Base-by-base conservation (phyloP, 2,113 vertebrate genomes). In the Passer domesticus region DNA sequence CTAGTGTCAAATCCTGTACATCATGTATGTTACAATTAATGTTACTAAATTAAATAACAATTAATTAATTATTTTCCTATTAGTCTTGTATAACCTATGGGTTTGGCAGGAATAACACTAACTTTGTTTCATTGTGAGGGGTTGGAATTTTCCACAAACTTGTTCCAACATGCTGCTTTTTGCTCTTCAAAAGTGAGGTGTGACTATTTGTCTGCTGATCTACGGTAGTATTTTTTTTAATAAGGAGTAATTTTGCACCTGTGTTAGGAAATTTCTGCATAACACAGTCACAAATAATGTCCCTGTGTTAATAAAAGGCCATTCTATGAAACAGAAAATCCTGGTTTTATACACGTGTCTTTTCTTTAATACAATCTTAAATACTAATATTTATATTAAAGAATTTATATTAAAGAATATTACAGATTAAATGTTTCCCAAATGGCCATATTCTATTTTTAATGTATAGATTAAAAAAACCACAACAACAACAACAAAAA, bases 51-150 rank as follows among this genome's bases (percentile, higher is more conserved):
- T 46, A 81, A 72, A 28, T 13, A 31, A 44, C 39, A 69, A 56
- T n/a, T 68, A 92, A 86, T 95, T 80, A n/a, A 90, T 66, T 59
- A 47, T 83, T 95, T 90, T 94, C 85, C 56, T 70, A 24, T 33
- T 44, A 78, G 10, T 27, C 5, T 41, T 79, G 9, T 33, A n/a
- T 41, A 92, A 67, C 27, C 50, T 58, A 62, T 58, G n/a, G 20
- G 41, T 70, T 85, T 86, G 28, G 43, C 49, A 88, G 37, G n/a
- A 88, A 4, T 28, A 69, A 52, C 4, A 9, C 55, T n/a, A 86
- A 77, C 23, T 87, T 75, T 69, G 8, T 50, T 83, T 44, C 53
- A 58, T 5, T 31, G 31, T 60, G 27, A 60, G 9, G 49, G 16
- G 7, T 3, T 62, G 75, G 70, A 85, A 86, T 92, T 90, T 95